Percentiles rank a stretch among this genome's conserved stretches.
phyloP scores from a whole-genome alignment of 2,113 vertebrate species.

The Tympanuchus pallidicinctus region DNA sequence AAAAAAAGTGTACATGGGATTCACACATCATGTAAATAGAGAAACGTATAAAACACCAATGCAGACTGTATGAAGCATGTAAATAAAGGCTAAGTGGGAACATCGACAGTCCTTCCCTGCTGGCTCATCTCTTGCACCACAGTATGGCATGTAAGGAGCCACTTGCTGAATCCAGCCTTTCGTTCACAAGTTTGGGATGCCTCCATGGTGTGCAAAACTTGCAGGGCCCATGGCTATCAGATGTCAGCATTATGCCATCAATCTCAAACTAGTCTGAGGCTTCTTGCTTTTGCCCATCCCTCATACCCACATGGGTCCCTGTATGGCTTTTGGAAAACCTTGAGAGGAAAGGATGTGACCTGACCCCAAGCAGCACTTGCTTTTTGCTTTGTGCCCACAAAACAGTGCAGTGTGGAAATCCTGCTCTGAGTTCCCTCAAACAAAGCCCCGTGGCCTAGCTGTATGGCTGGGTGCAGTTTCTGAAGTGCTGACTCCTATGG shows the following conservation, averaged over 20 bases:
- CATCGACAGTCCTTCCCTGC: not conserved
- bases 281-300: not conserved
- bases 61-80: not conserved
- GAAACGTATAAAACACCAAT: not conserved
- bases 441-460: not conserved
- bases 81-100: not conserved
- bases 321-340: not conserved
- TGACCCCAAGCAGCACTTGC: not conserved
- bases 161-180: rapidly evolving
- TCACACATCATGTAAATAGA: conserved; percentile 67
- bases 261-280: not conserved
- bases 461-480: not conserved
- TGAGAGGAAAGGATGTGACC: not conserved
- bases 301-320: rapidly evolving
- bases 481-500: not conserved
- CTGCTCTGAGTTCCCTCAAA: rapidly evolving
- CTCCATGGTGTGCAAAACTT: rapidly evolving
- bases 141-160: not conserved
- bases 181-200: not conserved
- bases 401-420: not conserved
- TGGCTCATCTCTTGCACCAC: rapidly evolving
- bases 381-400: not conserved
- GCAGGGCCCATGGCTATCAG: rapidly evolving
- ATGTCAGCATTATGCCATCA: rapidly evolving
- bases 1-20: conserved; percentile 47